Base-by-base conservation (phyloP, 2,888 invertebrate genomes). In the Marasmarcha lunaedactyla region DNA sequence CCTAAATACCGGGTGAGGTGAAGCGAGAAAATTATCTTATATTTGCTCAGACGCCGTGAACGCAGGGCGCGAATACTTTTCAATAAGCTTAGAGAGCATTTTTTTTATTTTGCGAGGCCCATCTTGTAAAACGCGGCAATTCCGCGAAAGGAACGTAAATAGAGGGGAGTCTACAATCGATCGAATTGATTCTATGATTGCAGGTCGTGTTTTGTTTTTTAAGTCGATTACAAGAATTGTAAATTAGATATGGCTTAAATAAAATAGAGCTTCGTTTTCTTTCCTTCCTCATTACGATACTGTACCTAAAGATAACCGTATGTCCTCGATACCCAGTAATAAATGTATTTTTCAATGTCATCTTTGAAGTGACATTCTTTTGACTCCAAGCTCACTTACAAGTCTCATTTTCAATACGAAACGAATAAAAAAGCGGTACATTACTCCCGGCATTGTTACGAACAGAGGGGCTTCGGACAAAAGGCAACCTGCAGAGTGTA, bases 1-100 rank as follows among this genome's bases (percentile, higher is more conserved):
- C 79, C 79, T 79, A 79, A 83, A 79, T 79, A 79, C 78, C 78
- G 70, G 44, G 79, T 76, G 73, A 78, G 74, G 71, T 74, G 81
- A 71, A 79, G 79, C 78, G 79, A 60, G 65, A 79, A 77, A 83
- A 83, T 83, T 81, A 81, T 83, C 81, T 83, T 83, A 83, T 83
- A 83, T 83, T 83, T 83, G 81, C 71, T 74, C 81, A 81, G 76
- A 78, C 64, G 62, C 74, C 81, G 81, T 83, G 76, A 83, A 78
- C 72, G 71, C 66, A 63, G 81, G 81, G 78, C 76, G 79, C 68
- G 76, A 79, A 77, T 78, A 83, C 81, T 81, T 79, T 81, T 81
- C 81, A 83, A 83, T 83, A 81, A 83, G 81, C 81, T 81, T 78
- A 79, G 71, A 74, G 73, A 71, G 73, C 71, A 62, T 79, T 81